These are phyloP conservation scores for Automeris io DNA, from an alignment of 2,888 invertebrate genomes.

Conservation along the genomic window DNA sequence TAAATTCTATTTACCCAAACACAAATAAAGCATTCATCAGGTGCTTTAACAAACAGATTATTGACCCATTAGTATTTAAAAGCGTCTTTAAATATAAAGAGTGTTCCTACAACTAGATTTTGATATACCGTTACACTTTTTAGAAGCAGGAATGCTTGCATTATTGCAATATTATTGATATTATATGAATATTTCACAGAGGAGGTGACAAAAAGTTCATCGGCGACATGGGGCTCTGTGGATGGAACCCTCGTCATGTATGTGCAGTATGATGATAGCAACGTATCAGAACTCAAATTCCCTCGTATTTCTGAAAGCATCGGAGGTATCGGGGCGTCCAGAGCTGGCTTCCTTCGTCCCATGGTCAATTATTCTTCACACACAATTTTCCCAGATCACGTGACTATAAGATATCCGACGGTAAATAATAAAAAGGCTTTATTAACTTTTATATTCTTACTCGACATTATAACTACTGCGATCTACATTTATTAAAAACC, in stretches of 20 bases:
- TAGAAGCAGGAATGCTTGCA: neutral
- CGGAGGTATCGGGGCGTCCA: constrained; percentile 77
- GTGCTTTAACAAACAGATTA: too few relatives aligned
- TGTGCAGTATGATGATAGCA: constrained; percentile 90
- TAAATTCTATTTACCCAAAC: too few relatives aligned
- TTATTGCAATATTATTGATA: neutral
- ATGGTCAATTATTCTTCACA: constrained; percentile 64
- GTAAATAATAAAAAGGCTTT: too few relatives aligned
- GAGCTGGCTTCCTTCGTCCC: constrained; percentile 66
- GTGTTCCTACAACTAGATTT: too few relatives aligned
- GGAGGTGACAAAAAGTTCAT: constrained; percentile 88
- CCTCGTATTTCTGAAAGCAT: constrained; percentile 88
- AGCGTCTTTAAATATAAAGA: too few relatives aligned
- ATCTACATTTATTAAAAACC: too few relatives aligned
- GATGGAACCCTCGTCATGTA: constrained; percentile 91
- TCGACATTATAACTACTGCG: too few relatives aligned
- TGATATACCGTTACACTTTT: too few relatives aligned
- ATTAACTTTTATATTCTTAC: too few relatives aligned
- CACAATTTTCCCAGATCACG: constrained; percentile 86
- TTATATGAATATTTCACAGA: constrained; percentile 72
- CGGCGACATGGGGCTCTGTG: constrained; percentile 91
- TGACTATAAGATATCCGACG: constrained; percentile 90
- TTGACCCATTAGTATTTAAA: too few relatives aligned
- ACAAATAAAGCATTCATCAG: too few relatives aligned
- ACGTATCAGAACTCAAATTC: constrained; percentile 85